A percentile compares a stretch with the other conserved stretches of the same genome.
phyloP scores from a whole-genome alignment of 1,140 invertebrate species.

The Subanguina moxae region DNA sequence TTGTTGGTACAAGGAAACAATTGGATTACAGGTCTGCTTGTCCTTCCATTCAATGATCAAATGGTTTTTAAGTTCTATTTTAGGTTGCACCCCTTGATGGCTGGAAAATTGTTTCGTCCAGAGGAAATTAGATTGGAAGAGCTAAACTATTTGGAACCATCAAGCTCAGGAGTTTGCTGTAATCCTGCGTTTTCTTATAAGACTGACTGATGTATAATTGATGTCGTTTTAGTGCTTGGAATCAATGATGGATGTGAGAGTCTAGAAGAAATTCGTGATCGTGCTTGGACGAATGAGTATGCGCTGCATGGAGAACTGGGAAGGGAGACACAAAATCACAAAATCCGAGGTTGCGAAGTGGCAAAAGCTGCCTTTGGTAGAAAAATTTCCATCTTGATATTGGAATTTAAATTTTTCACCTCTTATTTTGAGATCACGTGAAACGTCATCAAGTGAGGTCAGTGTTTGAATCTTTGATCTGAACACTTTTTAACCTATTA shows the following conservation, averaged over 20 bases:
- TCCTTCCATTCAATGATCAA: not conserved
- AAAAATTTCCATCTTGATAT: too few relatives aligned
- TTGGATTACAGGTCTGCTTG: constrained; percentile 48
- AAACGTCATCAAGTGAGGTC: not conserved
- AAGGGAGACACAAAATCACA: constrained; percentile 34
- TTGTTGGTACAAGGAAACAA: constrained; percentile 46
- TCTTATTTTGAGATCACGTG: not conserved
- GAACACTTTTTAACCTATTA: not conserved
- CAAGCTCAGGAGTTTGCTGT: constrained; percentile 57
- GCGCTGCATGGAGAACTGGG: constrained; percentile 43
- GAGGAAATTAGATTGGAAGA: constrained; percentile 49
- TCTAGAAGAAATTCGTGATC: constrained; percentile 36
- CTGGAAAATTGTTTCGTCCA: constrained; percentile 35
- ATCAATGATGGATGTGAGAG: constrained; percentile 48
- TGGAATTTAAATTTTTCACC: not conserved
- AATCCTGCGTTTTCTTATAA: constrained; percentile 7
- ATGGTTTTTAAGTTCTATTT: constrained; percentile 18
- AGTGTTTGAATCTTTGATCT: not conserved
- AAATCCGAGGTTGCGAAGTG: constrained; percentile 38
- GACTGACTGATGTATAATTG: not conserved
- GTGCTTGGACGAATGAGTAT: constrained; percentile 51
- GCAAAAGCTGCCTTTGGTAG: constrained; percentile 33
- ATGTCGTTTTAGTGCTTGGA: constrained; percentile 46
- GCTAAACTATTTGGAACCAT: constrained; percentile 40
- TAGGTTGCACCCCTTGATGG: constrained; percentile 50